A percentile compares a stretch with the other conserved stretches of the same genome.
Conservation (phyloP, 2,113 vertebrate species). For the Cochlearius cochlearius region DNA sequence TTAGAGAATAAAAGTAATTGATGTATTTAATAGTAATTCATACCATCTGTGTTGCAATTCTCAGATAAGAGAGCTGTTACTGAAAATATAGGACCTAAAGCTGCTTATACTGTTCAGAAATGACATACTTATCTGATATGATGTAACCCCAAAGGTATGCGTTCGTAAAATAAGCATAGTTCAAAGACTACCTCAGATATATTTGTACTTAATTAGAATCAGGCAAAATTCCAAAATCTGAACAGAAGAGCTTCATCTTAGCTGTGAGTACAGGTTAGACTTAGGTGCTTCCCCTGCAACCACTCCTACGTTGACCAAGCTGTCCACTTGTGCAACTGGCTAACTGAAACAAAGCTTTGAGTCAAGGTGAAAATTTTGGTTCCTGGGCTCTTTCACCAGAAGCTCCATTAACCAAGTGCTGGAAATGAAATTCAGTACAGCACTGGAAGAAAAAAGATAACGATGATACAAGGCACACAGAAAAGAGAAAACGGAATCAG, state of each 20-base stretch:
- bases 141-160: conserved; percentile 57
- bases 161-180: conserved; percentile 60
- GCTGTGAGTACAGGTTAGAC: not conserved
- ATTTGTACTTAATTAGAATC: conserved; percentile 68
- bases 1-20: conserved; percentile 50
- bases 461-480: not conserved
- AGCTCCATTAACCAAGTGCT: not conserved
- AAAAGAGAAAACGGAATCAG: not conserved
- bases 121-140: conserved; percentile 70
- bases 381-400: not conserved
- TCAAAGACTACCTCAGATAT: conserved; percentile 63
- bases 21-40: conserved; percentile 59
- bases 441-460: not conserved
- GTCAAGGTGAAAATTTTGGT: not conserved
- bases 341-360: not conserved
- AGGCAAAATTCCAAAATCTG: conserved; percentile 58
- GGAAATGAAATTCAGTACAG: conserved; percentile 1
- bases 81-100: conserved; percentile 60
- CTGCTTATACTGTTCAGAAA: conserved; percentile 45
- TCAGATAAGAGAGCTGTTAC: conserved; percentile 64
- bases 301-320: not conserved
- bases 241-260: conserved; percentile 10
- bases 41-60: conserved; percentile 55
- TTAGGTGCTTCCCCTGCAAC: not conserved
- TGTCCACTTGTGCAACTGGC: not conserved